Base-by-base conservation (phyloP, 1,140 invertebrate genomes). In the Hypothenemus hampei region DNA sequence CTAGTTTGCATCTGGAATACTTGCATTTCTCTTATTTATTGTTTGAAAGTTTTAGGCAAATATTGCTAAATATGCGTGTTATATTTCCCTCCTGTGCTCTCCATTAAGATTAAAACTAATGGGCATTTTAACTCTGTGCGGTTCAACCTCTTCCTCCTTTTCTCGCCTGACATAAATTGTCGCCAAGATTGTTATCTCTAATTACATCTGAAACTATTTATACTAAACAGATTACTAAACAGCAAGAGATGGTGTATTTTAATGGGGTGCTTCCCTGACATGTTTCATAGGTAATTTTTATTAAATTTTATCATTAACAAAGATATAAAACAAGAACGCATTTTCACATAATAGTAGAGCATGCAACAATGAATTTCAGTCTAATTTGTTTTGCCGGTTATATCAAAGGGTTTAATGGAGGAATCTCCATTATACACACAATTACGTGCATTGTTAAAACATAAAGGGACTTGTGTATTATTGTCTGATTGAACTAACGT, bases 101-200 rank as follows among this genome's bases (percentile, higher is more conserved):
- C 40, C 40, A 43, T 19, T 43, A 43, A 22, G 23, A 18, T 23
- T n/a, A 43, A 43, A 43, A 43, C 19, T 43, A 43, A 43, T 43
- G 40, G 40, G 40, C 40, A 43, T 43, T 43, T 22, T 43, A 43
- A 43, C 20, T 43, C 23, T 21, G 22, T 43, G 40, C 40, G 40
- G 40, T 43, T 43, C 19, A 43, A 43, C 40, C 40, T 23, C 20
- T 43, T 43, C 40, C 20, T 21, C 40, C 20, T 21, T 43, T 23
- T 7, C 22, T 23, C 23, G 19, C 40, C 40, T 43, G 40, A 43
- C 40, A 43, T 43, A 43, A 43, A 43, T 43, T 43, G 40, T 43
- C 40, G 40, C 40, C 13, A 23, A 43, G 40, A 43, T 43, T 21
- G 40, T 43, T 43, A 43, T 43, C 40, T 43, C 40, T 43, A 43